Evolutionary conservation across 2,113 vertebrate species (phyloP).

Genomic region (Probosciger aterrimus): DNA sequence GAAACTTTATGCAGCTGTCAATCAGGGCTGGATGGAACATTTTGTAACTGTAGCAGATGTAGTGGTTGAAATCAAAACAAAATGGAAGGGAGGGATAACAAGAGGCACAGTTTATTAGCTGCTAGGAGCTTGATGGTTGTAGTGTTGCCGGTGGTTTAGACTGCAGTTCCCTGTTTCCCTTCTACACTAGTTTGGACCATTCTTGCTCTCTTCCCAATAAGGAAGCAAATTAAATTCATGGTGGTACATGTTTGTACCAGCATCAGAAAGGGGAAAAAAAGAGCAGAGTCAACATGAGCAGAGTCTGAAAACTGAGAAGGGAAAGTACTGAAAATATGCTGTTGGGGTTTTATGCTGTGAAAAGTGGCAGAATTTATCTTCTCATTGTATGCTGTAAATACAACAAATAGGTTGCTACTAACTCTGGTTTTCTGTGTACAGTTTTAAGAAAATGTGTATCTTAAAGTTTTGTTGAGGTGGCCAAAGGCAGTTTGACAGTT

Average conservation of each 20-base stretch:
- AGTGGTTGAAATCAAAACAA: neutral
- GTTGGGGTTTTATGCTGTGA: neutral
- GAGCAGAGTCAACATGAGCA: fast-evolving
- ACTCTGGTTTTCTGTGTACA: neutral
- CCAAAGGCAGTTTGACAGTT: neutral
- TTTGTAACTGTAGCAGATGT: neutral
- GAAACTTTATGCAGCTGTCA: neutral
- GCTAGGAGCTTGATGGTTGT: neutral
- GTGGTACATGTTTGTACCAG: neutral
- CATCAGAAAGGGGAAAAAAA: neutral
- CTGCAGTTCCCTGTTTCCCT: neutral
- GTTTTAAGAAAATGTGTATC: fast-evolving
- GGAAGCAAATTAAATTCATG: neutral
- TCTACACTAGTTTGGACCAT: neutral
- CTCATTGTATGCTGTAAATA: neutral
- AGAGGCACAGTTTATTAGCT: neutral
- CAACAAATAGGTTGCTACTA: neutral
- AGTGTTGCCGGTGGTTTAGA: neutral
- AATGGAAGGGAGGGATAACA: fast-evolving
- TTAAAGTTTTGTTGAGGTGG: neutral
- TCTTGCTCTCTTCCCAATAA: neutral
- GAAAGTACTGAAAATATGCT: neutral
- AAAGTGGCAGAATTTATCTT: neutral
- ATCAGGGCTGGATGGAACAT: neutral
- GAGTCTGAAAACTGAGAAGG: neutral